Conservation (phyloP, 2,888 invertebrate species). For the Leptinotarsa juncta region DNA sequence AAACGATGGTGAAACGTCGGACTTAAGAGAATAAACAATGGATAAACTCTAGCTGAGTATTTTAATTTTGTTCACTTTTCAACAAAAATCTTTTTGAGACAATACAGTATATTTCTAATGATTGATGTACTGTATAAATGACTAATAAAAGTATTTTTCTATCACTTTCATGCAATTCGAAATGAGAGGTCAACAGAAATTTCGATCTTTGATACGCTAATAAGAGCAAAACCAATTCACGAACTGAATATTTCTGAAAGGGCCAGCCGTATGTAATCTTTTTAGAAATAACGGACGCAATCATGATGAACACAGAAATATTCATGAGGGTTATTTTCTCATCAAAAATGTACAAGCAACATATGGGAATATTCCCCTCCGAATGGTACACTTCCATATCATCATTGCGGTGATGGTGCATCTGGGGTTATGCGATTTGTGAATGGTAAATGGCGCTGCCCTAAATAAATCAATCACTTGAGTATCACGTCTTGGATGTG, state of each 20-base stretch:
- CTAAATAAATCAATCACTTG: constrained; percentile 15
- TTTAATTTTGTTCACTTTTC: no score
- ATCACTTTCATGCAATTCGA: no score
- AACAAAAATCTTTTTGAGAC: no score
- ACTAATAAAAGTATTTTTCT: no score
- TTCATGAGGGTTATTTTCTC: constrained; percentile 16
- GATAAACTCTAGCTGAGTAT: no score
- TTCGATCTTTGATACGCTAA: no score
- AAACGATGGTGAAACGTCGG: no score
- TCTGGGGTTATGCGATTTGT: constrained; percentile 8
- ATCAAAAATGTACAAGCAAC: constrained; percentile 1
- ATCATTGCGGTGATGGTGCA: not conserved
- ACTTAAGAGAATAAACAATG: no score
- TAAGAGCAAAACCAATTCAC: not conserved
- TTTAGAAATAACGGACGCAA: not conserved
- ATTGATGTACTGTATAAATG: no score
- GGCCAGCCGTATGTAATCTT: not conserved
- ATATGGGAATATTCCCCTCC: constrained; percentile 3
- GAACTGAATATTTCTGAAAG: not conserved
- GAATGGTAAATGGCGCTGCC: constrained; percentile 10
- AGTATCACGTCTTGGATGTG: not conserved
- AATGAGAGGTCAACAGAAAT: no score
- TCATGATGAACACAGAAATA: not conserved
- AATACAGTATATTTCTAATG: no score
- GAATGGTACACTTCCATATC: not conserved